Base-by-base conservation (phyloP, 1,140 invertebrate genomes). In the Steinernema feltiae region DNA sequence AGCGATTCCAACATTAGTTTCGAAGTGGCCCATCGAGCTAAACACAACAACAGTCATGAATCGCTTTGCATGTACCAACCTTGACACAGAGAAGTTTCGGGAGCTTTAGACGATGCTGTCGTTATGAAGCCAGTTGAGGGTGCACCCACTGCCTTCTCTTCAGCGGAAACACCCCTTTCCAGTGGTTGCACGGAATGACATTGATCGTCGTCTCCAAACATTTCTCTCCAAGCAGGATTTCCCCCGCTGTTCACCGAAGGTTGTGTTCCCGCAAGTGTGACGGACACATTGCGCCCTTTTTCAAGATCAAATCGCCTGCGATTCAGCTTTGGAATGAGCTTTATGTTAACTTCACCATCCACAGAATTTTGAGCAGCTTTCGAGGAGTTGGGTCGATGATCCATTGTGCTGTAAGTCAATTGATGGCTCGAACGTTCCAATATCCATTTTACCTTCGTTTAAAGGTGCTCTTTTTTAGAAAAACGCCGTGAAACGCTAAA, bases 1-100 rank as follows among this genome's bases (percentile, higher is more conserved):
- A 72, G 71, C 1, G 46, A 63, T 15, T 63, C 71, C 2, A 76
- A 46, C 75, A 76, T 63, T 31, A 72, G 30, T 17, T 76, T 76
- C 53, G 53, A 63, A 3, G 53, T 63, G 12, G 15, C 24, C 53
- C 53, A 63, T 12, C 12, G 53, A 27, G 53, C 53, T 63, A 3
- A 27, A 63, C 15, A 63, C 3, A 18, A 18, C 35, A 18, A 41
- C 18, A 7, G 35, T 41, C 35, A 41, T n/a, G n/a, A n/a, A n/a
- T n/a, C n/a, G n/a, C n/a, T n/a, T n/a, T n/a, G 35, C 35, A 18
- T 41, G 7, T 41, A 41, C 35, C 35, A 41, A 41, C 35, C 7
- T 7, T 18, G 35, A 41, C 18, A 7, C 35, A 41, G 7, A n/a
- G n/a, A n/a, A n/a, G n/a, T n/a, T n/a, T n/a, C n/a, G n/a, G n/a